Evolutionary conservation across 2,797 vertebrate species (phyloP), one percentile per base, ranked within the genome.

Genomic region (Melanotaenia boesemani): DNA sequence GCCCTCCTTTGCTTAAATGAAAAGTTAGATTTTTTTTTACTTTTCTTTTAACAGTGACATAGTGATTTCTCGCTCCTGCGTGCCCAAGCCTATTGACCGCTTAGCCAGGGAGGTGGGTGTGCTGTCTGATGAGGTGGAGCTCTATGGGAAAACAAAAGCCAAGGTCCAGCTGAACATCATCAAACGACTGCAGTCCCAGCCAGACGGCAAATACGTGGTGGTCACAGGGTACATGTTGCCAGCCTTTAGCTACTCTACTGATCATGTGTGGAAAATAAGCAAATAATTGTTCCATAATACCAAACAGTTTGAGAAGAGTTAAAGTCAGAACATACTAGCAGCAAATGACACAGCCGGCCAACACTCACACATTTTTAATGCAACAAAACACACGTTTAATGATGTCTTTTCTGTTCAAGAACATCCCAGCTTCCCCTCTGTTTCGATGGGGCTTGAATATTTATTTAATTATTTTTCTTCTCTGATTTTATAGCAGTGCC

Each of bases 201-300:
- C 95, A 0, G 95, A 99, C 22, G 98, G 98, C 70, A 99, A 96
- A 98, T 99, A 99, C 0, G 87, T 99, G 6, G 98, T 99, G 16
- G 97, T 99, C 65, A 97, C 98, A 13, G 98, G 98, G 98, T 99
- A 94, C 4, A 94, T 16, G 6, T 20, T 39, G 6, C 1, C 13
- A 57, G 15, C 2, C 28, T 30, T 55, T 26, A 24, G 22, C 5
- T 54, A 26, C 22, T 54, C 50, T 12, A 9, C 12, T 54, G 50
- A 54, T 50, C 28, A 18, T 22, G 22, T 5, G 26, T 56, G 28
- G 13, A 28, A 55, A 55, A 55, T 12, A 55, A 55, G 24, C 24
- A 26, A 28, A 55, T 55, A 54, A 28, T 7, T 26, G 24, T 55
- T 26, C 26, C 50, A 22, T 22, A 26, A 54, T 24, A 52, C 12